phyloP scores from a whole-genome alignment of 2,888 invertebrate species.

The Trilocha varians region DNA sequence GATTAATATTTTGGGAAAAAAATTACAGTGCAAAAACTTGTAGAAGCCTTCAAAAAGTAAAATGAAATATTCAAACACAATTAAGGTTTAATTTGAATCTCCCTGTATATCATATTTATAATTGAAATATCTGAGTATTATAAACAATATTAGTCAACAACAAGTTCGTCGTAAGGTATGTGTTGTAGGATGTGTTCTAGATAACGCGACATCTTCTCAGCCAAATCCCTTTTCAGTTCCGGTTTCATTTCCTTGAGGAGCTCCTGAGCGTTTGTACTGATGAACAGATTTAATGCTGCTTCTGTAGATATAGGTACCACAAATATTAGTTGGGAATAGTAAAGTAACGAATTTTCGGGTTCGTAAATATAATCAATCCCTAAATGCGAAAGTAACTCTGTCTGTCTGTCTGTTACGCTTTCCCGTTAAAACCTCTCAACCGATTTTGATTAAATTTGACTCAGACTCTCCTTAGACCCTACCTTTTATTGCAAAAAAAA shows the following conservation, averaged over 20 bases:
- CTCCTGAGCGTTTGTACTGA: constrained; percentile 89
- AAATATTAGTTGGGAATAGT: background rate
- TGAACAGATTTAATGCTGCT: constrained; percentile 88
- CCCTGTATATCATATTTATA: background rate
- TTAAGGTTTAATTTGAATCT: background rate
- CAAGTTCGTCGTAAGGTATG: constrained; percentile 86
- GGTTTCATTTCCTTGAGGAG: constrained; percentile 91
- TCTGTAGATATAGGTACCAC: constrained; percentile 68
- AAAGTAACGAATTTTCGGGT: background rate
- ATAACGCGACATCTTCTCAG: constrained; percentile 82
- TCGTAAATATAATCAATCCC: too few relatives aligned
- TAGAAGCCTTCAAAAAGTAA: too few relatives aligned
- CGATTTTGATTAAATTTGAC: too few relatives aligned
- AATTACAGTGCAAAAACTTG: too few relatives aligned
- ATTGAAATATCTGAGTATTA: background rate
- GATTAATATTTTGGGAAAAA: too few relatives aligned
- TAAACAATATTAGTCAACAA: constrained; percentile 50
- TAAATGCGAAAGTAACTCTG: too few relatives aligned
- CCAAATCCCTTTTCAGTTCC: constrained; percentile 82
- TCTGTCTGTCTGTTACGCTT: too few relatives aligned
- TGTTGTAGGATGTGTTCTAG: constrained; percentile 82
- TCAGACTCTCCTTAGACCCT: too few relatives aligned
- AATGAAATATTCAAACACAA: too few relatives aligned
- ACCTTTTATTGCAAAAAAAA: too few relatives aligned
- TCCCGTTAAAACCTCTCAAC: too few relatives aligned